Evolutionary conservation across 2,113 vertebrate species (phyloP).

Genomic region (Spheniscus mendiculus): DNA sequence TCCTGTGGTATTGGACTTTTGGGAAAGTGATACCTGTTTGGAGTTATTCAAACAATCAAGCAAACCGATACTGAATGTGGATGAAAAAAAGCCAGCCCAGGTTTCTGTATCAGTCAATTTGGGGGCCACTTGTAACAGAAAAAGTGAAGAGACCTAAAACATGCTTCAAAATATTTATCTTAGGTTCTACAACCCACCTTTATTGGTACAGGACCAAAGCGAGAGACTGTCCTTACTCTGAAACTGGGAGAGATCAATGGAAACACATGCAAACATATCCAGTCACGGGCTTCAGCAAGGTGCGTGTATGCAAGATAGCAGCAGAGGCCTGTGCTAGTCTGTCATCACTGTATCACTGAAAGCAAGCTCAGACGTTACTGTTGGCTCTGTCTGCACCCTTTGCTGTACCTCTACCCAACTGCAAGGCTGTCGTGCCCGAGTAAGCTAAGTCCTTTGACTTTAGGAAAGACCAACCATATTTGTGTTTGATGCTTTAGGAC

Average conservation of each 20-base stretch:
- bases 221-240: background rate
- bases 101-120: background rate
- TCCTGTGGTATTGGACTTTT: background rate
- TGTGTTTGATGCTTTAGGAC: background rate
- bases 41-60: background rate
- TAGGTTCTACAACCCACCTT: background rate
- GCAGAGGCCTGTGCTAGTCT: background rate
- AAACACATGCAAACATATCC: background rate
- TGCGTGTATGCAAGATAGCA: fast-evolving
- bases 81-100: background rate
- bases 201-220: background rate
- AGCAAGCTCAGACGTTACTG: background rate
- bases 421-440: background rate
- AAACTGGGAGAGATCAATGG: background rate
- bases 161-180: background rate
- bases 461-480: background rate
- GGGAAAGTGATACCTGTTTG: background rate
- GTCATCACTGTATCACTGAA: background rate
- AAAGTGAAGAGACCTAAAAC: background rate
- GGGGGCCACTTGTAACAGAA: background rate
- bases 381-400: too few relatives aligned
- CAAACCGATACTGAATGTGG: background rate
- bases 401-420: background rate
- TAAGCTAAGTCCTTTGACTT: background rate
- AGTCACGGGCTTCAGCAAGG: background rate